Percentiles rank a stretch among this genome's conserved stretches.
These are phyloP conservation scores for Dromococcyx pavoninus DNA, from an alignment of 2,797 vertebrate genomes.

Conservation along the genomic window DNA sequence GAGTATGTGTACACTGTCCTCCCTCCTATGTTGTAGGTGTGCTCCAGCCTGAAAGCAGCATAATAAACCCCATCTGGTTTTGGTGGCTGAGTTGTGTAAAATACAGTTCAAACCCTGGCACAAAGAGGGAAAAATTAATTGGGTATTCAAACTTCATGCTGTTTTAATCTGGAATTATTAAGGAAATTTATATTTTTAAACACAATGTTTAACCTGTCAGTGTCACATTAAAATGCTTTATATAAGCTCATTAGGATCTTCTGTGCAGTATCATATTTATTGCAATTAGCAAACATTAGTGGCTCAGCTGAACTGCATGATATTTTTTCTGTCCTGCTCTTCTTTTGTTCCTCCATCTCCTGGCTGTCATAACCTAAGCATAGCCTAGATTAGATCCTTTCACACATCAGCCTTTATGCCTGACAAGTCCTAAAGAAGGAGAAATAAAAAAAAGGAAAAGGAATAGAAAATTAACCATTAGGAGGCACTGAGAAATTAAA, in stretches of 20 bases:
- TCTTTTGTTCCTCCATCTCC: neutral
- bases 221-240: conserved; percentile 4
- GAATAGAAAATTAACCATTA: conserved; percentile 31
- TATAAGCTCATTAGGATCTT: conserved; percentile 55
- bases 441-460: neutral
- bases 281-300: conserved; percentile 52
- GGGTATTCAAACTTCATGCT: neutral
- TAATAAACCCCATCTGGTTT: neutral
- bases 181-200: neutral
- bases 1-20: rapidly evolving
- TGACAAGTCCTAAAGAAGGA: neutral
- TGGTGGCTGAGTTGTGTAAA: neutral
- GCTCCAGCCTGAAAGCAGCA: neutral
- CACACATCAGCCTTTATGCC: neutral
- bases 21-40: neutral
- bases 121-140: neutral
- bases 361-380: neutral
- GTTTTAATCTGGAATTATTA: conserved; percentile 34
- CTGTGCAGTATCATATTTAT: conserved; percentile 6
- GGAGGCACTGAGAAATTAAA: neutral
- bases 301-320: neutral
- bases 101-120: neutral
- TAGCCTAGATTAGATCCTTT: conserved; percentile 19
- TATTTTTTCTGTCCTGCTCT: neutral
- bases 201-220: neutral